A percentile compares a stretch with the other conserved stretches of the same genome.
phyloP scores from a whole-genome alignment of 2,888 invertebrate species.

The Athalia circularis region DNA sequence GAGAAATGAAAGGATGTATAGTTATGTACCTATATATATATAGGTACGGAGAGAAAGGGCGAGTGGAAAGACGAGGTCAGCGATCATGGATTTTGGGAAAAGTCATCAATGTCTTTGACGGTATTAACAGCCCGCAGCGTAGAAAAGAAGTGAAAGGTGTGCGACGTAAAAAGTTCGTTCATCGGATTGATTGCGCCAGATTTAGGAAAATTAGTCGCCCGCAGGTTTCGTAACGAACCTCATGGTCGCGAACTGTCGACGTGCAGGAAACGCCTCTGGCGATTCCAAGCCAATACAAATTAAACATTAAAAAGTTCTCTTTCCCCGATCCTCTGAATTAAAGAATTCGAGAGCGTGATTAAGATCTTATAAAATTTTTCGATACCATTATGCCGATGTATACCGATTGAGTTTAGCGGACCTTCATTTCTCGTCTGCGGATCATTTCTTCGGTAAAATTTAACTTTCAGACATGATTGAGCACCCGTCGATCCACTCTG shows the following conservation, averaged over 20 bases:
- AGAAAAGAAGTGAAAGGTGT: background rate
- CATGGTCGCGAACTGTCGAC: background rate
- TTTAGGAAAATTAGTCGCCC: constrained; percentile 52
- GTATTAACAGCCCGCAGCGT: background rate
- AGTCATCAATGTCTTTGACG: background rate
- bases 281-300: too few relatives aligned
- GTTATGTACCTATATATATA: background rate
- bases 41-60: background rate
- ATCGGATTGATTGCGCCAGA: constrained; percentile 53
- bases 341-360: too few relatives aligned
- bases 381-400: too few relatives aligned
- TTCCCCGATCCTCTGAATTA: too few relatives aligned
- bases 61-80: background rate
- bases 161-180: constrained; percentile 13
- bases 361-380: too few relatives aligned
- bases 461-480: too few relatives aligned
- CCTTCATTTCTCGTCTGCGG: too few relatives aligned
- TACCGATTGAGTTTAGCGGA: too few relatives aligned
- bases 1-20: background rate
- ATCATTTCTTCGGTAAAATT: too few relatives aligned
- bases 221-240: constrained; percentile 30
- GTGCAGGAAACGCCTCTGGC: background rate
- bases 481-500: too few relatives aligned
- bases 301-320: too few relatives aligned
- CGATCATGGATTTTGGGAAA: background rate